Conservation (phyloP, 2,113 vertebrate genomes). For the Loxodonta africana region DNA sequence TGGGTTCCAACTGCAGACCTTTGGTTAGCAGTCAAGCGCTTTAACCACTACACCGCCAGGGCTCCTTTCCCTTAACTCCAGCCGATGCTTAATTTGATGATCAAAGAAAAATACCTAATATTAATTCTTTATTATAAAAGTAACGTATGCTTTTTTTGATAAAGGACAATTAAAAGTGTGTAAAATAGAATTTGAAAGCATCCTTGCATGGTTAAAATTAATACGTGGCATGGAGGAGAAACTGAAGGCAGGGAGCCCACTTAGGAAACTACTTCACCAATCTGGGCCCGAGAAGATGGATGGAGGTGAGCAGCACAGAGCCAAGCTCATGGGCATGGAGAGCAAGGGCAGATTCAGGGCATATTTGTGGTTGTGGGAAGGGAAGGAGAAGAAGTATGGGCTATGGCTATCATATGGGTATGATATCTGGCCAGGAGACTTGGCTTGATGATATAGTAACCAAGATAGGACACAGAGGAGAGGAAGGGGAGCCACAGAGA, state of each 20-base stretch:
- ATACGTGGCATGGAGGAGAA: not conserved
- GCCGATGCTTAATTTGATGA: constrained; percentile 63
- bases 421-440: not conserved
- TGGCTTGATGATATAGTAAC: not conserved
- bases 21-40: no score
- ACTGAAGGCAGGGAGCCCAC: not conserved
- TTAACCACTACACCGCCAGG: no score
- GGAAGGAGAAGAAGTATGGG: not conserved
- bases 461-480: not conserved
- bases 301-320: no score
- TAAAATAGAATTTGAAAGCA: constrained; percentile 67
- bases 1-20: no score
- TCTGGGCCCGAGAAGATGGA: not conserved
- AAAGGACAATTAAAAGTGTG: constrained; percentile 66
- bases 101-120: constrained; percentile 67
- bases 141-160: constrained; percentile 68
- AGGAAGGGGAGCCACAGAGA: not conserved
- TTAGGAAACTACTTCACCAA: not conserved
- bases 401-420: not conserved
- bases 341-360: not conserved
- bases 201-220: constrained; percentile 11
- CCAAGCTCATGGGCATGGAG: not conserved
- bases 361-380: not conserved
- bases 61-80: constrained; percentile 49
- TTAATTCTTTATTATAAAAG: constrained; percentile 73